Base-by-base conservation (phyloP, 2,797 vertebrate species). In the Cyclopterus lumpus region DNA sequence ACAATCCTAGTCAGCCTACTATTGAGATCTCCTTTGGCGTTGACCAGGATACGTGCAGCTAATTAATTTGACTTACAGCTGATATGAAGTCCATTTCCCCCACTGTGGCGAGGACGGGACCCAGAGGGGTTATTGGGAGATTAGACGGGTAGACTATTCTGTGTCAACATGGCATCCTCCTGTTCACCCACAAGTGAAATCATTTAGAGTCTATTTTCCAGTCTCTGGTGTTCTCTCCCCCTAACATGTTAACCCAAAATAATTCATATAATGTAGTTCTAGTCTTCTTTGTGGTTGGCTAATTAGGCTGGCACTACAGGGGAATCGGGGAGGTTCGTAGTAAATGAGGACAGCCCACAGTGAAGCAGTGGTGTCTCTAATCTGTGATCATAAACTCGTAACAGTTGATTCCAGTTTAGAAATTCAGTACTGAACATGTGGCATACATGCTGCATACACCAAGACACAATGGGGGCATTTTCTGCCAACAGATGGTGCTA, bases 401-500 rank as follows among this genome's bases (percentile, higher is more conserved):
- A 82, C 38, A 44, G 36, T 67, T 59, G 48, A 75, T 80, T 77
- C 58, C 44, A 42, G 64, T 66, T 12, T 74, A 82, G 67, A 78
- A 66, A 85, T 73, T 59, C 61, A 75, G 74, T 67, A 55, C 28
- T 61, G 46, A 81, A 73, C 74, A 72, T 80, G 76, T 81, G 62
- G 34, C 48, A 8, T 62, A 49, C 32, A 62, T 73, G 61, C 64
- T 70, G 61, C 42, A 61, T 80, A 63, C 61, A 72, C 22, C 28
- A 18, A 81, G 86, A 91, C 86, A 91, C 68, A 90, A 89, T 86
- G 75, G 64, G 88, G 86, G 38, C 73, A 48, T 69, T 73, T 79
- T 68, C 72, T 73, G 70, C 90, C 90, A 89, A 93, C 84, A 93
- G 91, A 91, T 93, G 92, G 91, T 86, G 88, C 82, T 88, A 30